Base-by-base conservation (phyloP, 92 coral and sea anemone genomes). In the Porites evermanni region DNA sequence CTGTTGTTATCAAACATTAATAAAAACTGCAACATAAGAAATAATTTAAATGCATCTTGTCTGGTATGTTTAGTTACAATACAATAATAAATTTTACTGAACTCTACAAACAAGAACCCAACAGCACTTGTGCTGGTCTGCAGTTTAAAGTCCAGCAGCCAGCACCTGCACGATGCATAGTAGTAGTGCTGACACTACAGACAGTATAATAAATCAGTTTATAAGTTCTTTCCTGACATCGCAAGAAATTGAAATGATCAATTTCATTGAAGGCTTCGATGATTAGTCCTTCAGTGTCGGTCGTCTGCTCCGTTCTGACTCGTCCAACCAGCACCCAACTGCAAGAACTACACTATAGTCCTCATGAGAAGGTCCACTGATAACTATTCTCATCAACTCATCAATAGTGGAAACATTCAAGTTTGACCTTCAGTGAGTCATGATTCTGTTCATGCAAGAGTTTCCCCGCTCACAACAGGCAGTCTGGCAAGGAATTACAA, bases 311-410 rank as follows among this genome's bases (percentile, higher is more conserved):
- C 70, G 78, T 82, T 82, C 78, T 82, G 78, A 82, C 78, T 53
- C 87, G 72, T 83, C 72, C 87, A 83, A 61, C 87, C 79, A 83
- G 79, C 18, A 72, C 72, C 87, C 87, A 32, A 83, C 72, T 83
- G 79, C 79, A 72, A 83, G 87, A 79, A 79, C 75, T 79, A 74
- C 75, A 79, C 72, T 72, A 77, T 77, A 86, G 82, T 84, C 67
- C 75, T 84, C 88, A 64, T 12, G 67, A 19, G 82, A 84, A 66
- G 86, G 86, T 64, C 91, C 91, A 88, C 70, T 74, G 78, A 88
- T 65, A 58, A 87, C 82, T 74, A 88, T 81, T 58, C 77, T 81
- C 81, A 88, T 73, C 86, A 88, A 69, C 16, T 66, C 81, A 63
- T 88, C 82, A 74, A 81, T 20, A 58, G 82, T 81, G 47, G 86